phyloP scores from a whole-genome alignment of 2,888 invertebrate species.

The Trichopria drosophilae region DNA sequence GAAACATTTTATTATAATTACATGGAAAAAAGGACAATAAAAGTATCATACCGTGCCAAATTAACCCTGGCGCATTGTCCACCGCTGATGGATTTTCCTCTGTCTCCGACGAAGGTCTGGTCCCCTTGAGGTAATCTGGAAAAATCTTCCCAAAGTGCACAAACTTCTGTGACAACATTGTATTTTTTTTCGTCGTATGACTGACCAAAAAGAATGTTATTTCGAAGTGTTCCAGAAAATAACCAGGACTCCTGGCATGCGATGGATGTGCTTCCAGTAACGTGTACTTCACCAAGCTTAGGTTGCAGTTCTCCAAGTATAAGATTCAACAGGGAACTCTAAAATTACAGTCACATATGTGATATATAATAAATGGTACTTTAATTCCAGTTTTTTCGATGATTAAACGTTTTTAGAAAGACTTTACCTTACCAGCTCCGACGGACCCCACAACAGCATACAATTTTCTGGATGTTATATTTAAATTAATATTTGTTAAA shows the following conservation, averaged over 20 bases:
- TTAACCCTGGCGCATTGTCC: conserved; percentile 78
- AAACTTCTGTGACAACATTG: conserved; percentile 55
- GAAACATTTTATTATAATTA: no score
- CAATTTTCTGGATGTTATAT: conserved; percentile 64
- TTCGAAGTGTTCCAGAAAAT: no score
- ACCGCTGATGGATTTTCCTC: conserved; percentile 72
- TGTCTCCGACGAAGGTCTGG: conserved; percentile 71
- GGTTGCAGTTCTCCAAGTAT: neutral
- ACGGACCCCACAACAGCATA: conserved; percentile 85
- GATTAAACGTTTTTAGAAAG: neutral
- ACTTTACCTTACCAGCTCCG: conserved; percentile 77
- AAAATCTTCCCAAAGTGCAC: conserved; percentile 59
- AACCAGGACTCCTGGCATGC: neutral
- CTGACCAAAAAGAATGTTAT: conserved; percentile 37
- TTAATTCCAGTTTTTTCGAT: neutral
- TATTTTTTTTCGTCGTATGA: conserved; percentile 66
- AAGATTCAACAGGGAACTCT: neutral
- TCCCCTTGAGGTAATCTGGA: conserved; percentile 70
- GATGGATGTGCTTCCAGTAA: no score
- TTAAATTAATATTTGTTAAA: conserved; percentile 60
- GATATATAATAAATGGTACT: neutral
- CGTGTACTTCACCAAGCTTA: neutral
- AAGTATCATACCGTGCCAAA: conserved; percentile 63
- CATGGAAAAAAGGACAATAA: conserved; percentile 1
- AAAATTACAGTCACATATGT: neutral